Evolutionary conservation across 2,797 vertebrate species (phyloP), one percentile per base, ranked within the genome.

Genomic region (Channallabes apus): DNA sequence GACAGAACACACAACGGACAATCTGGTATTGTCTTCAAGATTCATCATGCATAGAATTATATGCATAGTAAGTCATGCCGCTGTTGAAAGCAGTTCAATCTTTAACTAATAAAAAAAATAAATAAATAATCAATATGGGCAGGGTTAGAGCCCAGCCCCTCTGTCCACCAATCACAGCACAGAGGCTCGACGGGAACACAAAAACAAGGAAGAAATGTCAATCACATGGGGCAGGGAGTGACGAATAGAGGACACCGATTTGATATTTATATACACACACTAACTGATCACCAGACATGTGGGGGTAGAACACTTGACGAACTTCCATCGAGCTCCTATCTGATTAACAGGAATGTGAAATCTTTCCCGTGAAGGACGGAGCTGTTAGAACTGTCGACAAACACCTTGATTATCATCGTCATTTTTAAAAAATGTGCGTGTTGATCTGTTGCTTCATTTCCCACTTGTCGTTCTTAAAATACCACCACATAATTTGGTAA

Each of bases 91-190:
- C n/a, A 18, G n/a, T n/a, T 5, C 3, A 35, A 35, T 35, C 35
- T 35, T 46, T 46, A 46, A 46, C 8, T 46, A n/a, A 73, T n/a
- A 77, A 32, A 9, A 17, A 71, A 24, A 86, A 82, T 11, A 12
- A 5, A 4, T 58, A 18, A 18, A 18, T 20, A 35, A 65, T 41
- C 6, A 85, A n/a, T 61, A 89, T 89, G 90, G 92, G 91, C 82
- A 83, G 90, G 84, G 84, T 6, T 61, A 67, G 76, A 72, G 65
- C 91, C 90, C 92, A 90, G 89, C 93, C 95, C 93, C 82, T 71
- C 46, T 82, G 87, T 93, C 85, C 51, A 82, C 95, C 95, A 95
- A 95, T 95, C 90, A 81, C 1, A 3, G 12, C 32, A 15, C 65
- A 69, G 29, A 75, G 76, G 84, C 78, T 81, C 82, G 80, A 6